Conservation (phyloP, 1,140 invertebrate species). For the Anoplolepis gracilipes region DNA sequence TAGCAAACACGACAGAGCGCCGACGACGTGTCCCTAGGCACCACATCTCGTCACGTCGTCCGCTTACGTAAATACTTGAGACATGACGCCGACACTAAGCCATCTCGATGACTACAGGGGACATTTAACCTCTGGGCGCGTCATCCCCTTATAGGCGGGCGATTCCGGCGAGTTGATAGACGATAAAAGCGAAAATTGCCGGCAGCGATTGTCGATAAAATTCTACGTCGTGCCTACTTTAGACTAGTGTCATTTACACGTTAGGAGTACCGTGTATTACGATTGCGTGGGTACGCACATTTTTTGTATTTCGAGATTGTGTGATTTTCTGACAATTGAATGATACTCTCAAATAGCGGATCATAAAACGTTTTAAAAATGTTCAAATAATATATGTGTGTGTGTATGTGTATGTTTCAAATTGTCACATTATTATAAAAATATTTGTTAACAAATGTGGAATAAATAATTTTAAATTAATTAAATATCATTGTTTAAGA, state of each 20-base stretch:
- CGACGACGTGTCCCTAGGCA: neutral
- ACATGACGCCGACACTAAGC: neutral
- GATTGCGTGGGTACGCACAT: neutral
- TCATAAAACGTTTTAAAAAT: neutral
- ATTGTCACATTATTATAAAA: neutral
- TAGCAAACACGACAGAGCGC: neutral
- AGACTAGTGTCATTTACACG: constrained; percentile 5
- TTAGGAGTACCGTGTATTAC: neutral
- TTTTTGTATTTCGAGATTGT: neutral
- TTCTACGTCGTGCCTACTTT: constrained; percentile 4
- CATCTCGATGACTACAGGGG: constrained; percentile 26
- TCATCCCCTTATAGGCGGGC: neutral
- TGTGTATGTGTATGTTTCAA: no score
- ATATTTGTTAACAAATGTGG: neutral
- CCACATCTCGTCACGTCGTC: neutral
- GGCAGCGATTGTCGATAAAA: constrained; percentile 63
- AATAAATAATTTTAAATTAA: no score
- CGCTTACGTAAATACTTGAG: constrained; percentile 37
- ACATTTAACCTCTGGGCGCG: constrained; percentile 30
- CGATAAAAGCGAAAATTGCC: constrained; percentile 68
- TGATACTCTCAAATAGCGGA: no score
- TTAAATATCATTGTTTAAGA: no score
- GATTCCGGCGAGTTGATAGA: constrained; percentile 63
- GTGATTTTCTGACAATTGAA: neutral
- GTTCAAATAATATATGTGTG: neutral